phyloP scores from a whole-genome alignment of 2,888 invertebrate genomes.

The Plagodis dolabraria region DNA sequence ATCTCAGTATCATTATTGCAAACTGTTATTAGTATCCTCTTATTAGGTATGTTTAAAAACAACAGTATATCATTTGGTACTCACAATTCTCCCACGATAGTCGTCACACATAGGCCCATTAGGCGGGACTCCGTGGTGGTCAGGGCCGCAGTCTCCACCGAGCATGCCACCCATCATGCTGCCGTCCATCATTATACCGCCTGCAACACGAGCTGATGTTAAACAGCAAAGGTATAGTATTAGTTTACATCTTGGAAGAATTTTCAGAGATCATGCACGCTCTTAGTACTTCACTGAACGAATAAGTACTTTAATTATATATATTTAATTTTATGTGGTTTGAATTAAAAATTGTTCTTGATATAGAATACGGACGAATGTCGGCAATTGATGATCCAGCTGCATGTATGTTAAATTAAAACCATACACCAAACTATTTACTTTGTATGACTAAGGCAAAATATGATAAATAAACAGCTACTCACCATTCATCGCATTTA shows the following conservation, averaged over 20 bases:
- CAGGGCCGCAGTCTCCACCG: conserved; percentile 72
- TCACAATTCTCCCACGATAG: conserved; percentile 74
- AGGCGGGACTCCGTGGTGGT: conserved; percentile 73
- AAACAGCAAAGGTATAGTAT: conserved; percentile 5
- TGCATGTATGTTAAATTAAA: no score
- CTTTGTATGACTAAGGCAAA: not conserved
- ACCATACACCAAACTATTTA: no score
- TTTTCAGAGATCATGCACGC: no score
- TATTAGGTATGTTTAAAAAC: not conserved
- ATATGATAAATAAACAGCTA: not conserved
- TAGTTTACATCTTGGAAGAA: not conserved
- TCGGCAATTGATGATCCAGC: no score
- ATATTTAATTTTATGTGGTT: no score
- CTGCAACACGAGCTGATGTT: conserved; percentile 47
- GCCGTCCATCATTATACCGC: conserved; percentile 82
- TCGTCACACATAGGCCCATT: conserved; percentile 81
- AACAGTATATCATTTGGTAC: conserved; percentile 36
- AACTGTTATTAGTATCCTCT: no score
- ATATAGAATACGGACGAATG: no score
- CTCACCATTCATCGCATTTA: conserved; percentile 81
- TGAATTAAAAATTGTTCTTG: no score
- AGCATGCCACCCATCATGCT: conserved; percentile 77
- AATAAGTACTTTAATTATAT: no score
- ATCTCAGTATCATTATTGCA: no score
- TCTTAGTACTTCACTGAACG: no score